Conservation (phyloP, 2,888 invertebrate genomes). For the Ischnus inquisitorius region DNA sequence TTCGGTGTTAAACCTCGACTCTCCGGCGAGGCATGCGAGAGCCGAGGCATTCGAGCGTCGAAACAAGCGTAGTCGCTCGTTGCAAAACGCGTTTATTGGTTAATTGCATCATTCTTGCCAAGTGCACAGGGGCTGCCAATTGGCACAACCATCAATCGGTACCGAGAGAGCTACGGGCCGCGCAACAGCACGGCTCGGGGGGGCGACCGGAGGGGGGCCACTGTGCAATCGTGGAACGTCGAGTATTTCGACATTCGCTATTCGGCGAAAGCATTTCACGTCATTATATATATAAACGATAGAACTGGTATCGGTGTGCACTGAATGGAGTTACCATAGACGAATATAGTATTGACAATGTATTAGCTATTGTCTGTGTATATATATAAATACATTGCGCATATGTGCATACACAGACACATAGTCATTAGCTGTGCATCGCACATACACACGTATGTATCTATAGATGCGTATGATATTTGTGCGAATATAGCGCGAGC, state of each 20-base stretch:
- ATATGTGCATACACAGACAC: background rate
- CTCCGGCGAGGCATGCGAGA: slow-evolving; percentile 38
- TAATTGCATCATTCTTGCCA: slow-evolving; percentile 84
- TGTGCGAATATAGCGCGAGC: background rate
- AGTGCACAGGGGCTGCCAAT: slow-evolving; percentile 77
- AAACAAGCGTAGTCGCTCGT: slow-evolving; percentile 66
- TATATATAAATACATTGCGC: too few relatives aligned
- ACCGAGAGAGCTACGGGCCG: slow-evolving; percentile 76
- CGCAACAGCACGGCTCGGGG: slow-evolving; percentile 41
- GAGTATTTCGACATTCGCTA: slow-evolving; percentile 70
- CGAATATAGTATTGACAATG: background rate
- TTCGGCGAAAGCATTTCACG: slow-evolving; percentile 75
- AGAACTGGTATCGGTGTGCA: background rate
- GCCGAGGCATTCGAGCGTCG: slow-evolving; percentile 40
- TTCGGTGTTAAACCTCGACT: slow-evolving; percentile 58
- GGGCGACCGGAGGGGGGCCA: too few relatives aligned
- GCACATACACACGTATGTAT: background rate
- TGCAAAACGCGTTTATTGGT: slow-evolving; percentile 82
- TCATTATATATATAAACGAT: slow-evolving; percentile 27
- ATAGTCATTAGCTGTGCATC: background rate
- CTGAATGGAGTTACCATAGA: slow-evolving; percentile 1
- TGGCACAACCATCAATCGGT: slow-evolving; percentile 80
- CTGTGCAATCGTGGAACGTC: slow-evolving; percentile 26
- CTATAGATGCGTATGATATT: background rate
- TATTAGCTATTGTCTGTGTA: background rate